Base-by-base conservation (phyloP, 23 tunicate species). In the Corella eumyota region DNA sequence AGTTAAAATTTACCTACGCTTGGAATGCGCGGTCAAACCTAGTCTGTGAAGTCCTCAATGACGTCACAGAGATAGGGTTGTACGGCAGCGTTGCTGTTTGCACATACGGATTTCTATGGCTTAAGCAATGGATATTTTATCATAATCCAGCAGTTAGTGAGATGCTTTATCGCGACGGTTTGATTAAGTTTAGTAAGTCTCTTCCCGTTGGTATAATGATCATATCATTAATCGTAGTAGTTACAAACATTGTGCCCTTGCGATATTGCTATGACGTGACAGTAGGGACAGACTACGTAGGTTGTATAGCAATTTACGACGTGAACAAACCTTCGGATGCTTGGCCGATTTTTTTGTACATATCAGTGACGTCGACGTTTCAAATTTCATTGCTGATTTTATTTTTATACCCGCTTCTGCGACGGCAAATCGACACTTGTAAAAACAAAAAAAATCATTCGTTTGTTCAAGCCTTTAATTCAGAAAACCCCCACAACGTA, bases 51-150 rank as follows among this genome's bases (percentile, higher is more conserved):
- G 30, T 84, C 2, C 65, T 45, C 4, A 77, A 84, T 53, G 94
- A 84, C 48, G 32, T 75, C 15, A 84, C 94, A 13, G 83, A 84
- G 22, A 50, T 65, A n/a, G 64, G 45, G 28, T 33, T 82, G 50
- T 82, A 58, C 60, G 77, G 70, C 7, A 31, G 48, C 3, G 52
- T 73, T 13, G 26, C 67, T 20, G 2, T 76, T 6, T 64, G 32
- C 25, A 73, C 75, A n/a, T 84, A 75, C 37, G 73, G 38, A 22
- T 84, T 84, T 45, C 54, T 84, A 45, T 84, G 94, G 94, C 36
- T 84, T 67, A 61, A 74, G 34, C 94, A 84, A 47, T 84, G 94
- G 94, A 45, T 75, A 32, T 84, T 84, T 36, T 84, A 84, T 73
- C 60, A 69, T 37, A 72, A 75, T 53, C 94, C 94, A 21, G 83